Base-by-base conservation (phyloP, 1,140 invertebrate species). In the Dufourea novaeangliae region DNA sequence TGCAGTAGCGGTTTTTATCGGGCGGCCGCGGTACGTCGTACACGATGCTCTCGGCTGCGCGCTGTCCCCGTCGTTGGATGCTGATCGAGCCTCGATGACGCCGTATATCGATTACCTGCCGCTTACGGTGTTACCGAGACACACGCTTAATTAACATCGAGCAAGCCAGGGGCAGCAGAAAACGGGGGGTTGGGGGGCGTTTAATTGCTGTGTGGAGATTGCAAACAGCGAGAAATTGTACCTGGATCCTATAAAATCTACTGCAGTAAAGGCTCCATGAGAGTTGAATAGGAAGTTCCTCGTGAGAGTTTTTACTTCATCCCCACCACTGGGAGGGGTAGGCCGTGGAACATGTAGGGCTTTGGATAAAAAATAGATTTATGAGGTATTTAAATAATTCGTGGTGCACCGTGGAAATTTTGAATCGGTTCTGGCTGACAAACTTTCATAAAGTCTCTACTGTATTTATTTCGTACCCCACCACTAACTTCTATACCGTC, bases 81-180 rank as follows among this genome's bases (percentile, higher is more conserved):
- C 62, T 67, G 72, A 75, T 83, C 77, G 71, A 76, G 71, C 52
- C 61, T 22, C 80, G 64, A 82, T 79, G 75, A 78, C 61, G 67
- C 50, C 69, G 68, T 78, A 63, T 85, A 84, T 85, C 83, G 83
- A 85, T 85, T 85, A 78, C 50, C 66, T 44, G 44, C 50, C 82
- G 74, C 37, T 84, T 75, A 82, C 70, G 83, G 71, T 74, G 66
- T 78, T 78, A 84, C 81, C 82, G 79, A 68, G 70, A 74, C 79
- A 74, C 79, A 73, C 74, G 79, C 66, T 85, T 84, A 84, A 85
- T 85, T 85, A 85, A 84, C 82, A 75, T 39, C 57, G 73, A 71
- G 76, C 78, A 80, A 85, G 82, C 66, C 50, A 50, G n/a, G n/a
- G n/a, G n/a, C n/a, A n/a, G n/a, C n/a, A n/a, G n/a, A n/a, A n/a